Conservation (phyloP, 2,113 vertebrate species). For the Willisornis vidua region DNA sequence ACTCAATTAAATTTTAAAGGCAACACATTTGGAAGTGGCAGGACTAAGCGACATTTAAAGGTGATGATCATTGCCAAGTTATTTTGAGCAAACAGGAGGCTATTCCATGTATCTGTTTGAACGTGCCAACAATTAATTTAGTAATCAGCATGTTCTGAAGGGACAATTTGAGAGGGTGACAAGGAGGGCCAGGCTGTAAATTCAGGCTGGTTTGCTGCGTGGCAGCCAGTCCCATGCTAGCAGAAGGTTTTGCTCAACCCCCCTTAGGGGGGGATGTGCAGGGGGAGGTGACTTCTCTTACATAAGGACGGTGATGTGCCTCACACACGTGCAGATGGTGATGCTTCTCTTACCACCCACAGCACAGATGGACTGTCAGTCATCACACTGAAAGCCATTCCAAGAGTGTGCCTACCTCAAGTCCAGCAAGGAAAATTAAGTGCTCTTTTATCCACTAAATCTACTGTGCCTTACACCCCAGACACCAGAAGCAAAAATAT, state of each 20-base stretch:
- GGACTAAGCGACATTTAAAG: neutral
- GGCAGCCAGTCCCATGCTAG: fast-evolving
- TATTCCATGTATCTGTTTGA: neutral
- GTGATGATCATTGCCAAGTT: neutral
- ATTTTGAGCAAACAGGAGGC: neutral
- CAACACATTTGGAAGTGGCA: neutral
- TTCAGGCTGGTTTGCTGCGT: neutral
- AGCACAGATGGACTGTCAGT: constrained; percentile 67
- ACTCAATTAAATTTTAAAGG: constrained; percentile 26
- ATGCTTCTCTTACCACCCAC: constrained; percentile 52
- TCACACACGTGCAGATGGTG: constrained; percentile 55
- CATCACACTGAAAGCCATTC: constrained; percentile 40
- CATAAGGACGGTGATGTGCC: constrained; percentile 4
- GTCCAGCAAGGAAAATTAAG: constrained; percentile 33
- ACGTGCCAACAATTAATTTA: neutral
- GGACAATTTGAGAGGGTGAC: neutral
- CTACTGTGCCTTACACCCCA: neutral
- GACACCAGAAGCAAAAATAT: constrained; percentile 21
- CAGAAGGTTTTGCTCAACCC: neutral
- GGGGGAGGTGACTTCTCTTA: neutral
- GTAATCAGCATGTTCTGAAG: neutral
- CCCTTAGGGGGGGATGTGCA: neutral
- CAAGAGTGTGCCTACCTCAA: constrained; percentile 1
- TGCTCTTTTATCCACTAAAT: constrained; percentile 1
- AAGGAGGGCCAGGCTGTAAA: neutral